Evolutionary conservation across 2,888 invertebrate genomes (phyloP).

Genomic region (Platypus cylindrus): DNA sequence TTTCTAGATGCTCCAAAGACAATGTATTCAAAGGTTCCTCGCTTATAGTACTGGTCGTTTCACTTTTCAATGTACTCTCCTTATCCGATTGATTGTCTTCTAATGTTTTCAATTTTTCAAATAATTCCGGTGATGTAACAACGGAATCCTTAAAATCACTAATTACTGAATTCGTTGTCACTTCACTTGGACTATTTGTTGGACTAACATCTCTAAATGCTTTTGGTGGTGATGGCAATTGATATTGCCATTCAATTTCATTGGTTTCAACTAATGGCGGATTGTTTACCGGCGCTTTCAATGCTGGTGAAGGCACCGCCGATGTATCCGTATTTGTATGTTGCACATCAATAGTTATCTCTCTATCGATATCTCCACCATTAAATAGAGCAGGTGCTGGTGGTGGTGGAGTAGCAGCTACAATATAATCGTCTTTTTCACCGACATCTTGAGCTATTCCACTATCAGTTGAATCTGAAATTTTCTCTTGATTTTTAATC

Average conservation of each 20-base stretch:
- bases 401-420: conserved; percentile 21
- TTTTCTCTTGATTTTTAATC: conserved; percentile 15
- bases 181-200: conserved; percentile 20
- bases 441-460: conserved; percentile 20
- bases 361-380: too few relatives aligned
- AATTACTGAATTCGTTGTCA: conserved; percentile 15
- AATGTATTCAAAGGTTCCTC: conserved; percentile 29
- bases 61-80: conserved; percentile 18
- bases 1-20: conserved; percentile 33
- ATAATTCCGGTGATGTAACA: conserved; percentile 32
- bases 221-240: conserved; percentile 47
- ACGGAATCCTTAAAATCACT: conserved; percentile 32
- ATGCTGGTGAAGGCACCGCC: neutral
- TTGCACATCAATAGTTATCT: neutral
- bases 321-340: neutral
- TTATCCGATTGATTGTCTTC: conserved; percentile 24
- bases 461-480: conserved; percentile 21
- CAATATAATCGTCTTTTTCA: conserved; percentile 15
- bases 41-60: conserved; percentile 23
- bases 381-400: too few relatives aligned
- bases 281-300: neutral
- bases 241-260: conserved; percentile 41
- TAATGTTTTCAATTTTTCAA: conserved; percentile 30
- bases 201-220: conserved; percentile 40
- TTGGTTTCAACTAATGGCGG: neutral